Evolutionary conservation across 2,888 invertebrate genomes (phyloP), one percentile per base, ranked within the genome.

Genomic region (Lepidonotus clava): DNA sequence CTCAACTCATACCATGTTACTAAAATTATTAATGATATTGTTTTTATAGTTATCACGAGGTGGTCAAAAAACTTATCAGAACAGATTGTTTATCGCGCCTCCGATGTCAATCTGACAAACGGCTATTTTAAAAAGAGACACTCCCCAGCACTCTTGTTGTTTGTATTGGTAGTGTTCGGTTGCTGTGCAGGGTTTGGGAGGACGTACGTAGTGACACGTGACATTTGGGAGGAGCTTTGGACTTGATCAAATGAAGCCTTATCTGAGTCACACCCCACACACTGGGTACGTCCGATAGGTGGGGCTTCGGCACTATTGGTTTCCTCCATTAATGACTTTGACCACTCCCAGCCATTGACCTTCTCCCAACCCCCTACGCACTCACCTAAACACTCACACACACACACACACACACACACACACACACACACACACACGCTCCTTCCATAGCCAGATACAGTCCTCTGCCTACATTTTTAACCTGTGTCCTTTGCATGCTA

Each of bases 291-390:
- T 28, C 61, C 61, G 28, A 61, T 61, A 32, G 61, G 61, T 24
- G 61, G 24, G 61, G 61, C 61, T 18, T 24, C 61, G 24, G 24
- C 61, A 4, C 28, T 61, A 61, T 61, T 61, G 61, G 61, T 32
- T 61, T 61, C 61, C 61, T 61, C 28, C 61, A 61, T 61, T 61
- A 61, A n/a, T n/a, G n/a, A n/a, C n/a, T n/a, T n/a, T n/a, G n/a
- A n/a, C n/a, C n/a, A n/a, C 28, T 28, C 61, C 61, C 24, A 61
- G 24, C 61, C 46, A 5, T 0, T 28, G 61, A 24, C 61, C 24
- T 11, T 0, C 24, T 32, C 61, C 61, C 61, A 24, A 18, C 56
- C 56, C n/a, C 46, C 46, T 18, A 18, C 46, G 18, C 46, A 6
- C 46, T 18, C 18, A 11, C 46, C 46, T 46, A 6, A 6, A 46